These are phyloP conservation scores for Ips nitidus DNA, from an alignment of 1,140 invertebrate genomes.

Conservation along the genomic window DNA sequence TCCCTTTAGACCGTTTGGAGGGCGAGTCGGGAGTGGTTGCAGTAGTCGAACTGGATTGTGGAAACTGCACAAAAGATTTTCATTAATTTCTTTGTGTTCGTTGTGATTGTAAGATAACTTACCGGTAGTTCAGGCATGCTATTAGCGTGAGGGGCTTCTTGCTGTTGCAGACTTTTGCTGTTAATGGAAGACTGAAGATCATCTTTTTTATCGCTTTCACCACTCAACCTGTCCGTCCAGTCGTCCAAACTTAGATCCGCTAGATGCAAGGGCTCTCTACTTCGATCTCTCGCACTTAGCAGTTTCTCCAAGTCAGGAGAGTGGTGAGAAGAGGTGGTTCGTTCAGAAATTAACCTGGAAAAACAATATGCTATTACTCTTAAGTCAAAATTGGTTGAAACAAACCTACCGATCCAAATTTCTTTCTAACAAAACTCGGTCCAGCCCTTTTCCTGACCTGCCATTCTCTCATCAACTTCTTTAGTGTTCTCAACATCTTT, in stretches of 20 bases:
- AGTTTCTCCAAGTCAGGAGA: constrained; percentile 55
- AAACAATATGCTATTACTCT: constrained; percentile 37
- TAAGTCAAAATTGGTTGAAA: neutral
- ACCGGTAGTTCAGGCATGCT: constrained; percentile 63
- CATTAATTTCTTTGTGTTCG: neutral
- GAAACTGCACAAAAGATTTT: constrained; percentile 12
- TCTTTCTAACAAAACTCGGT: constrained; percentile 62
- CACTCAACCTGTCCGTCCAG: constrained; percentile 46
- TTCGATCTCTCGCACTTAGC: constrained; percentile 59
- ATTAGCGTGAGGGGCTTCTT: constrained; percentile 52
- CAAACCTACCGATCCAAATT: constrained; percentile 56
- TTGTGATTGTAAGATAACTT: constrained; percentile 1
- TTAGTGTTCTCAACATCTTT: constrained; percentile 10
- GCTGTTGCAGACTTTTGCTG: constrained; percentile 20
- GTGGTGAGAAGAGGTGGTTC: constrained; percentile 37
- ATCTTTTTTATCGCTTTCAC: constrained; percentile 6
- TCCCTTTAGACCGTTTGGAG: constrained; percentile 45
- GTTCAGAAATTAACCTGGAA: constrained; percentile 51
- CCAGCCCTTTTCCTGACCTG: constrained; percentile 52
- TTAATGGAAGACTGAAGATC: constrained; percentile 9
- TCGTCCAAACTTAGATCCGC: constrained; percentile 56
- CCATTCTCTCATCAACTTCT: constrained; percentile 41
- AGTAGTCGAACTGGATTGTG: constrained; percentile 32
- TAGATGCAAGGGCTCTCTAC: constrained; percentile 61
- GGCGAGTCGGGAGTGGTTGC: constrained; percentile 47